These are phyloP conservation scores for Octodon degus DNA, from an alignment of 2,113 vertebrate species.

Conservation along the genomic window DNA sequence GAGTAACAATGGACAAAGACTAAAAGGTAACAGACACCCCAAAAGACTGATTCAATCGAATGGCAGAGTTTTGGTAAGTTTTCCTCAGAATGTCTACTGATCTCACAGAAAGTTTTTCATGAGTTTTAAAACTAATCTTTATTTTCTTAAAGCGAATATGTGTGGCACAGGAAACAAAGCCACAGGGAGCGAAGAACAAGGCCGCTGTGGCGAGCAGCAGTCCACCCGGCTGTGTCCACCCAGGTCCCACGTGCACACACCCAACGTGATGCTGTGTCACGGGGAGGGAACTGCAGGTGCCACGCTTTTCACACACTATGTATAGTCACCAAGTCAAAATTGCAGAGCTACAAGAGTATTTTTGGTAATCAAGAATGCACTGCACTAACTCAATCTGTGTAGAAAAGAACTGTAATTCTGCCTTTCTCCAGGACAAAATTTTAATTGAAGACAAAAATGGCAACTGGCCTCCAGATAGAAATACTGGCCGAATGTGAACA, in stretches of 20 bases:
- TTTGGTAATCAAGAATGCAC: background rate
- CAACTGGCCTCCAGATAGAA: too few species aligned
- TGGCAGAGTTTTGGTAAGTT: background rate
- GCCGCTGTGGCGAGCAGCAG: background rate
- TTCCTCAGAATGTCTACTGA: background rate
- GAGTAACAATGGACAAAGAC: background rate
- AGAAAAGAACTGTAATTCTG: too few species aligned
- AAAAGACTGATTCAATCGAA: constrained; percentile 14
- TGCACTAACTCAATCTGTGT: background rate
- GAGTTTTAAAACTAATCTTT: background rate
- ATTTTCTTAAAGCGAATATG: background rate
- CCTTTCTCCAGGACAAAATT: too few species aligned
- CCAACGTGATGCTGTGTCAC: too few species aligned
- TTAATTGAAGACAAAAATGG: too few species aligned
- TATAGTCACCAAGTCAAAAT: too few species aligned
- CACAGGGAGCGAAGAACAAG: background rate
- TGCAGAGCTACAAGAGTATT: background rate
- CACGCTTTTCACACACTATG: too few species aligned
- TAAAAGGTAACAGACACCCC: background rate
- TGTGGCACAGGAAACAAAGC: background rate
- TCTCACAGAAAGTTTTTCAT: background rate
- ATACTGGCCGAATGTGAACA: too few species aligned
- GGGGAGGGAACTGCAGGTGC: too few species aligned
- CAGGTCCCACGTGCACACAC: background rate
- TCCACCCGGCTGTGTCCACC: background rate